Conservation (phyloP, 1,140 invertebrate genomes). For the Meloidogyne chitwoodi region DNA sequence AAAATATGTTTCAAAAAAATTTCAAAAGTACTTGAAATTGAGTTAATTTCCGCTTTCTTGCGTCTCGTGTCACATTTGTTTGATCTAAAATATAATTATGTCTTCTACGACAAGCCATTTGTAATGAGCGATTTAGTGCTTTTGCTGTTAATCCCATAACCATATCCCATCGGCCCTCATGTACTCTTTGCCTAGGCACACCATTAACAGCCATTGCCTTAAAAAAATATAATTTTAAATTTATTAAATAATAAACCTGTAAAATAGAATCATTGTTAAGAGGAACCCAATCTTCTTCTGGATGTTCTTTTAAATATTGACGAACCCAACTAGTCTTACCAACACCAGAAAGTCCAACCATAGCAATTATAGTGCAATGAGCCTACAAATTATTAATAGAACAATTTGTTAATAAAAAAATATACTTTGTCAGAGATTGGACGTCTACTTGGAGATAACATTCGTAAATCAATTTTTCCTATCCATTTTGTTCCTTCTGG, state of each 20-base stretch:
- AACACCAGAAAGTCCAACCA: constrained; percentile 46
- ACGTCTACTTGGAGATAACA: constrained; percentile 22
- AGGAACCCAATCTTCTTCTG: constrained; percentile 52
- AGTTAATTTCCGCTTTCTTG: constrained; percentile 39
- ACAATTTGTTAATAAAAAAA: not conserved
- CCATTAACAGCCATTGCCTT: constrained; percentile 44
- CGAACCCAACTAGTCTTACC: constrained; percentile 50
- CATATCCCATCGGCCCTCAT: constrained; percentile 58
- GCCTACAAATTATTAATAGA: constrained; percentile 23
- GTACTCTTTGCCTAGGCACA: constrained; percentile 45
- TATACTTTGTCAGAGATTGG: constrained; percentile 20
- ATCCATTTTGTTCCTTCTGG: constrained; percentile 22
- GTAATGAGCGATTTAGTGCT: constrained; percentile 38
- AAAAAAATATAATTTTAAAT: constrained; percentile 7
- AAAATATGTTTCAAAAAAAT: not conserved
- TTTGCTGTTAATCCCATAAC: constrained; percentile 56
- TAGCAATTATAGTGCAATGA: constrained; percentile 56
- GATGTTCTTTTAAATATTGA: constrained; percentile 55
- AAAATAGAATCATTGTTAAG: constrained; percentile 49
- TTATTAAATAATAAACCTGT: not conserved
- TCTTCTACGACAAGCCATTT: constrained; percentile 51
- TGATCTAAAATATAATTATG: constrained; percentile 59
- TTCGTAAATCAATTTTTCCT: constrained; percentile 13
- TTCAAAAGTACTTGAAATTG: constrained; percentile 17
- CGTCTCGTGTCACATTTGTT: constrained; percentile 50